Base-by-base conservation (phyloP, 1,140 invertebrate species). In the Musca vetustissima region DNA sequence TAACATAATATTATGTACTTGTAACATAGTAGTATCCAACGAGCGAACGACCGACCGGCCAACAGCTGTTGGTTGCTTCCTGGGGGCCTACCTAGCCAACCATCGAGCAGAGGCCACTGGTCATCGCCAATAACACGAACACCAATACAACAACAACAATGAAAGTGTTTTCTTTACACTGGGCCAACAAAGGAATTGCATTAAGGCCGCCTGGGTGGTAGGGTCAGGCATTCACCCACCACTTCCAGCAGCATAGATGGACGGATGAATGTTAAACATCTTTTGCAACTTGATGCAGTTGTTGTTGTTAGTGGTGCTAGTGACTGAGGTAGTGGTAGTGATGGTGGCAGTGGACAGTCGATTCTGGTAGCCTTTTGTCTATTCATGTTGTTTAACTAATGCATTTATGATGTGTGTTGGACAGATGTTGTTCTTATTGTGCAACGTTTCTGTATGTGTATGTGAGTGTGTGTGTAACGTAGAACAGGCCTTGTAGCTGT, bases 321-420 rank as follows among this genome's bases (percentile, higher is more conserved):
- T 59, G 55, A 1, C 13, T 4, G 11, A 8, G 36, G 36, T 43
- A 11, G 36, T 8, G 19, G 19, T n/a, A n/a, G n/a, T 59, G 55
- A 1, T 43, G 36, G 11, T 43, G 36, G 36, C 13, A 11, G 36
- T 8, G 19, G 19, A 6, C 32, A n/a, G n/a, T 24, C 59, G 50
- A 68, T 52, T 25, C 21, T 49, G 32, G 19, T 49, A 28, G 13
- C 21, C 47, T 11, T 36, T 28, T 25, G 13, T 52, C 22, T 17
- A 52, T 52, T 15, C 49, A 43, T 57, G 32, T 32, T 68, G 66
- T 68, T 59, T 52, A 68, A 66, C 66, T 71, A 71, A 71, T 71
- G 70, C 70, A 68, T 71, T 71, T 68, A 65, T 68, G 70, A 65
- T 68, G 70, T 71, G 70, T 68, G 47, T 22, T 19, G 57, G 57